Percentiles rank a stretch among this genome's conserved stretches.
phyloP scores from a whole-genome alignment of 2,797 vertebrate species.

The Chromobotia macracanthus region DNA sequence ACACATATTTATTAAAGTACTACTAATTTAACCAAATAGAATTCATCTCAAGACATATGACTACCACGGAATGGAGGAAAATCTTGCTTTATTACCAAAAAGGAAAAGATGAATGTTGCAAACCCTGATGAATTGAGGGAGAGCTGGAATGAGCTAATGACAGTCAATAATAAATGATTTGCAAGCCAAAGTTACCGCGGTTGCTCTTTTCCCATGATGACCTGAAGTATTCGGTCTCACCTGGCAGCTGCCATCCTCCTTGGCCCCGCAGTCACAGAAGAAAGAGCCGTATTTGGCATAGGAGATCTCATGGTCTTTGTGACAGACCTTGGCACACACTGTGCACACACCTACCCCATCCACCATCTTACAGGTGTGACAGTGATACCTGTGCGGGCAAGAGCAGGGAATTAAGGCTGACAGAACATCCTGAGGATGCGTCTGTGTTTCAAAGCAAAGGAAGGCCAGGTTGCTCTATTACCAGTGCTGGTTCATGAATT shows the following conservation, averaged over 20 bases:
- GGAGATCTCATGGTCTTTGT: constrained; percentile 99
- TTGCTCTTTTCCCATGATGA: constrained; percentile 86
- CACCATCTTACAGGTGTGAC: constrained; percentile 99
- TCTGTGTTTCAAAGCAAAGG: constrained; percentile 44
- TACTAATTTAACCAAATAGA: neutral
- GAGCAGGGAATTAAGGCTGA: constrained; percentile 53
- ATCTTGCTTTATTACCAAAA: constrained; percentile 25
- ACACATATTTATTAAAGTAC: neutral
- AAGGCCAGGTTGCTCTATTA: constrained; percentile 72
- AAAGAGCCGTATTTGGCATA: constrained; percentile 99
- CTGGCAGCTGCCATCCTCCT: constrained; percentile 99
- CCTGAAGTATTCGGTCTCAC: constrained; percentile 89
- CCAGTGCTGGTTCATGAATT: constrained; percentile 99
- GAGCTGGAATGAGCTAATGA: constrained; percentile 78
- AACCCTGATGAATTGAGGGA: constrained; percentile 65
- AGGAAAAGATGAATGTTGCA: constrained; percentile 60
- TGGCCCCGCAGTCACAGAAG: constrained; percentile 99
- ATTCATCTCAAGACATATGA: neutral
- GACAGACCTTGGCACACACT: constrained; percentile 98
- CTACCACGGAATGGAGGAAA: neutral
- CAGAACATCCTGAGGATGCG: constrained; percentile 14
- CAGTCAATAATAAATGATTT: constrained; percentile 82
- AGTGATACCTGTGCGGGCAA: constrained; percentile 89
- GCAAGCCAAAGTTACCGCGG: constrained; percentile 87
- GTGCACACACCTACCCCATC: constrained; percentile 99